These are phyloP conservation scores for roundworm (Caenorhabditis elegans) DNA, from an alignment of 1,140 invertebrate species.

Conservation along the genomic window DNA sequence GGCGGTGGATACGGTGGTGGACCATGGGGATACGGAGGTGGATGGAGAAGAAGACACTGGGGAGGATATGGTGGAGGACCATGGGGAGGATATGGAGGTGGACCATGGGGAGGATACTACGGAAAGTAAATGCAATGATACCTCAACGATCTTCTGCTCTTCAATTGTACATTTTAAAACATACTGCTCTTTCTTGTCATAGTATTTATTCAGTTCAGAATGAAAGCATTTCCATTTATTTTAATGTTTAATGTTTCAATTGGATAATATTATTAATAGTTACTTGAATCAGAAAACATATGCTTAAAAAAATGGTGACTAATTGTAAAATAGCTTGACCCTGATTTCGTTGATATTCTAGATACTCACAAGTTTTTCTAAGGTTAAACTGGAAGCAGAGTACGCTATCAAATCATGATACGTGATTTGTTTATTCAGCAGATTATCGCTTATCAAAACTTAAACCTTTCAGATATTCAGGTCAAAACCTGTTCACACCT, in stretches of 20 bases:
- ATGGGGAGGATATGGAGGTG: slow-evolving; percentile 22
- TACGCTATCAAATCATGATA: too few relatives aligned
- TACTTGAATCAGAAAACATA: too few relatives aligned
- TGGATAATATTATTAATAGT: too few relatives aligned
- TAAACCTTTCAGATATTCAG: neutral
- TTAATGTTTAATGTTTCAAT: neutral
- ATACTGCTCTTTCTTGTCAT: slow-evolving; percentile 18
- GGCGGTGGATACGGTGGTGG: neutral
- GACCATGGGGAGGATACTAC: slow-evolving; percentile 16
- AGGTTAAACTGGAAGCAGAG: too few relatives aligned
- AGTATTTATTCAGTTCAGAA: slow-evolving; percentile 14
- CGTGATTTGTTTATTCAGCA: too few relatives aligned
- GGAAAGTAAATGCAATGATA: neutral
- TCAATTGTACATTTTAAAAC: slow-evolving; percentile 1
- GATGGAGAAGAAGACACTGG: neutral
- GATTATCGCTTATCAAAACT: neutral
- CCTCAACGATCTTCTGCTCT: neutral
- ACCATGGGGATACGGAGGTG: neutral
- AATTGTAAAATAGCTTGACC: too few relatives aligned
- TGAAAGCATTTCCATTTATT: slow-evolving; percentile 5
- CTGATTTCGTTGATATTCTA: too few relatives aligned
- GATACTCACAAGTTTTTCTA: too few relatives aligned
- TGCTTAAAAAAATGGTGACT: too few relatives aligned
- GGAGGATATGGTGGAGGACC: slow-evolving; percentile 5
- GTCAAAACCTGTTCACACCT: slow-evolving; percentile 4